These are phyloP conservation scores for Tachyglossus aculeatus DNA, from an alignment of 2,797 vertebrate genomes.

Conservation along the genomic window DNA sequence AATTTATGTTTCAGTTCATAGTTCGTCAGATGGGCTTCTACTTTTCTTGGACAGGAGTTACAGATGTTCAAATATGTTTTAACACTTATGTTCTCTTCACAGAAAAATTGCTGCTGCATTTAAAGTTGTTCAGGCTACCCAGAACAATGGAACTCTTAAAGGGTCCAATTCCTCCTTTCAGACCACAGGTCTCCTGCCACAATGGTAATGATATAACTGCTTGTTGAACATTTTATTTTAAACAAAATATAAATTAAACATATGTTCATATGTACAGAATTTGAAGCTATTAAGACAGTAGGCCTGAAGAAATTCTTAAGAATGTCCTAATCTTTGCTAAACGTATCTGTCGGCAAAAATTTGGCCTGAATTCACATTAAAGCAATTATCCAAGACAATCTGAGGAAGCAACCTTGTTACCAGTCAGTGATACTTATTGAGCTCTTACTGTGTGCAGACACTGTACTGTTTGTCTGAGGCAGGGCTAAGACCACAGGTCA, in stretches of 20 bases:
- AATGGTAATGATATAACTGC: conserved; percentile 85
- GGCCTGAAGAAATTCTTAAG: neutral
- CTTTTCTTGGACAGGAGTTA: neutral
- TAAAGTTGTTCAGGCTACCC: conserved; percentile 95
- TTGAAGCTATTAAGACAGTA: too few species aligned
- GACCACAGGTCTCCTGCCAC: conserved; percentile 87
- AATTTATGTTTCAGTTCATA: neutral
- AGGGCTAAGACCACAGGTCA: too few species aligned
- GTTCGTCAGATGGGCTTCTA: conserved; percentile 3
- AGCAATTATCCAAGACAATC: too few species aligned
- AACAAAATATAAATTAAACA: conserved; percentile 3
- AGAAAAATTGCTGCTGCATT: conserved; percentile 97
- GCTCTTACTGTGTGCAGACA: too few species aligned
- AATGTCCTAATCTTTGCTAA: neutral
- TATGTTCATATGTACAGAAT: neutral
- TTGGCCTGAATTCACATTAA: conserved; percentile 6
- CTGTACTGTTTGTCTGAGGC: too few species aligned
- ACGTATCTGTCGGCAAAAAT: neutral
- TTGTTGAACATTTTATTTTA: neutral
- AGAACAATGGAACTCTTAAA: conserved; percentile 95
- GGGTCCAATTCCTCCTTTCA: conserved; percentile 89
- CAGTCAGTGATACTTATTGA: too few species aligned
- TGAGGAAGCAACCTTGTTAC: too few species aligned
- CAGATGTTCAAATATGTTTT: neutral
- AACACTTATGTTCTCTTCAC: conserved; percentile 62